Evolutionary conservation across 2,888 invertebrate species (phyloP).

Genomic region (Drosophila merina): DNA sequence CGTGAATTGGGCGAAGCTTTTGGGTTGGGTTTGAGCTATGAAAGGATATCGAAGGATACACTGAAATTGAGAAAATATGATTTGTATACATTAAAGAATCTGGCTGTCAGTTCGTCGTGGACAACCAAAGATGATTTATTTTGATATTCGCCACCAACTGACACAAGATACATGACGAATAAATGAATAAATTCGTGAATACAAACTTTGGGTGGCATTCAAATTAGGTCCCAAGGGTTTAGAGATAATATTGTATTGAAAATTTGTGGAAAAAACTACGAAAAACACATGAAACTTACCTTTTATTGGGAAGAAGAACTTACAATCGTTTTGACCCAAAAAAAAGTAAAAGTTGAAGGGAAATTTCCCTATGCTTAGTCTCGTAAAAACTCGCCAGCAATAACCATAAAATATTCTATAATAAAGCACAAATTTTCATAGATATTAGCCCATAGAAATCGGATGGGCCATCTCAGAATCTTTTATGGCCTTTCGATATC

Average conservation of each 20-base stretch:
- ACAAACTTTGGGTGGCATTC: neutral
- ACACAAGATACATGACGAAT: constrained; percentile 37
- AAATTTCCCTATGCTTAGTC: constrained; percentile 2
- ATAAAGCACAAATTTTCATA: constrained; percentile 1
- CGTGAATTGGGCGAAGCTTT: constrained; percentile 52
- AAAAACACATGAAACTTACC: constrained; percentile 1
- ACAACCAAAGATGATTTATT: constrained; percentile 40
- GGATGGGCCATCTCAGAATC: neutral
- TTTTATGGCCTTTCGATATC: constrained; percentile 19
- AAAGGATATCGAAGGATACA: constrained; percentile 3
- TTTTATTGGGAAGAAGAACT: neutral
- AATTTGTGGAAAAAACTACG: neutral
- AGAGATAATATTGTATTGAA: neutral
- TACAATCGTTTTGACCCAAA: constrained; percentile 9
- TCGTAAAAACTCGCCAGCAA: constrained; percentile 4
- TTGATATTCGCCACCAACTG: constrained; percentile 32
- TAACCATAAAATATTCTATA: constrained; percentile 13
- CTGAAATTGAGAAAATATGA: constrained; percentile 64
- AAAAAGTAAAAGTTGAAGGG: constrained; percentile 39
- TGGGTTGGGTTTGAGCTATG: constrained; percentile 12
- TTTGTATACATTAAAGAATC: constrained; percentile 61
- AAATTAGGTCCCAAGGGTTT: constrained; percentile 22
- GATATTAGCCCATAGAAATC: constrained; percentile 5
- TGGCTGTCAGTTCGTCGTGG: constrained; percentile 21
- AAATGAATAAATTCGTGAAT: constrained; percentile 18